A percentile compares a stretch with the other conserved stretches of the same genome.
These are phyloP conservation scores for Phasia obesa DNA, from an alignment of 2,888 invertebrate genomes.

Conservation along the genomic window DNA sequence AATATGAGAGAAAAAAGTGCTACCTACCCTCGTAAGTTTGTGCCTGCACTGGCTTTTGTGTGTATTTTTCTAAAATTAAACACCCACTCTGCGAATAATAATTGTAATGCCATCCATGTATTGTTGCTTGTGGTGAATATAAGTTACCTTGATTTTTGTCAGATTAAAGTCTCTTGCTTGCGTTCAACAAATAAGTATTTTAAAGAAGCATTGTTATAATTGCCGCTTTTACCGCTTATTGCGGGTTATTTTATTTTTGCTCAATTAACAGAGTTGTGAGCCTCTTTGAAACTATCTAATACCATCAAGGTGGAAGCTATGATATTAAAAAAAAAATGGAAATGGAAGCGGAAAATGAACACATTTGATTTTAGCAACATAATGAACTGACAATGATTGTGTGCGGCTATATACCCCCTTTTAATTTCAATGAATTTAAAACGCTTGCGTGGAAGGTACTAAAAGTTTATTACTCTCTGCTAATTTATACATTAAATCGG, in stretches of 20 bases:
- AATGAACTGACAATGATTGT: background rate
- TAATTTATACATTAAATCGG: too few relatives aligned
- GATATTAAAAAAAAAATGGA: slow-evolving; percentile 16
- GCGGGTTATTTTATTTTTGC: slow-evolving; percentile 36
- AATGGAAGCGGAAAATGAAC: background rate
- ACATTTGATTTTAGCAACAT: background rate
- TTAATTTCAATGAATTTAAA: background rate
- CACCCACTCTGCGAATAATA: slow-evolving; percentile 36
- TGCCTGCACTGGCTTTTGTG: background rate
- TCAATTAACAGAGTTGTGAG: slow-evolving; percentile 13
- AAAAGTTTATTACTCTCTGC: too few relatives aligned
- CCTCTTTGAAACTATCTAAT: too few relatives aligned
- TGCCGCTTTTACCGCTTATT: slow-evolving; percentile 55
- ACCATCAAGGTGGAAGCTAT: slow-evolving; percentile 8
- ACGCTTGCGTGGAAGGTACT: background rate
- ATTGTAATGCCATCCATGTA: slow-evolving; percentile 27
- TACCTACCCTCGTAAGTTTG: too few relatives aligned
- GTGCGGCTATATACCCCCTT: background rate
- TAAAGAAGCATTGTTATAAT: slow-evolving; percentile 50
- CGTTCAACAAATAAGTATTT: slow-evolving; percentile 21
- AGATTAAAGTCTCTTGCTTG: slow-evolving; percentile 46
- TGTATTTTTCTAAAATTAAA: slow-evolving; percentile 24
- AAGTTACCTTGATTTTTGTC: slow-evolving; percentile 62
- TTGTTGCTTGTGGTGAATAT: slow-evolving; percentile 7
- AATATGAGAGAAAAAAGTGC: too few relatives aligned